A percentile compares a stretch with the other conserved stretches of the same genome.
Evolutionary conservation across 2,797 vertebrate genomes (phyloP).

Genomic region (Paedocypris micromegethes): DNA sequence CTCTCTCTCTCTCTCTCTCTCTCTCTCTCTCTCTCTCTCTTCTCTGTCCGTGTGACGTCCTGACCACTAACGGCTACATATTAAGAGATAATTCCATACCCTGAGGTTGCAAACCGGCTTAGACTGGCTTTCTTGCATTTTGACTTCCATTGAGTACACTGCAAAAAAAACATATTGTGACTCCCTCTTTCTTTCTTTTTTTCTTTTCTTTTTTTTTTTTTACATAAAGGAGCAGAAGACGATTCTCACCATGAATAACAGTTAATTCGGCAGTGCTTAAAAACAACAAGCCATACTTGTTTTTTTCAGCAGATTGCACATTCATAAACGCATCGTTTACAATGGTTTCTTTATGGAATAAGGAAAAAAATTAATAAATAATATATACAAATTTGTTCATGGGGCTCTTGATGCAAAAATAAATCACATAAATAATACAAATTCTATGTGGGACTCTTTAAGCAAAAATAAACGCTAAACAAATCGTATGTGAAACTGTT

Average conservation of each 20-base stretch:
- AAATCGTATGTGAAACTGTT: too few species aligned
- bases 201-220: constrained; percentile 61
- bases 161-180: constrained; percentile 60
- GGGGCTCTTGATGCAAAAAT: too few species aligned
- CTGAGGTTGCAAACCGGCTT: constrained; percentile 86
- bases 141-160: constrained; percentile 70
- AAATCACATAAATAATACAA: too few species aligned
- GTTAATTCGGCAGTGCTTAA: constrained; percentile 23
- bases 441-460: too few species aligned
- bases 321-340: background rate
- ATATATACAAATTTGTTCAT: too few species aligned
- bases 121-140: constrained; percentile 73
- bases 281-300: constrained; percentile 38
- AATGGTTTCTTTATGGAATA: too few species aligned
- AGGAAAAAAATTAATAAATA: too few species aligned
- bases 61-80: constrained; percentile 78
- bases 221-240: constrained; percentile 66
- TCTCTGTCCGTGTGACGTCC: constrained; percentile 64
- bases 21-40: constrained; percentile 26
- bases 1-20: constrained; percentile 27
- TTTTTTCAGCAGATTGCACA: constrained; percentile 9
- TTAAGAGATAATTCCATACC: constrained; percentile 83
- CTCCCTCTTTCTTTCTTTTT: constrained; percentile 62
- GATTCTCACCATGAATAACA: constrained; percentile 46
- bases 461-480: too few species aligned